These are phyloP conservation scores for Symphodus melops DNA, from an alignment of 2,113 vertebrate genomes.

Conservation along the genomic window DNA sequence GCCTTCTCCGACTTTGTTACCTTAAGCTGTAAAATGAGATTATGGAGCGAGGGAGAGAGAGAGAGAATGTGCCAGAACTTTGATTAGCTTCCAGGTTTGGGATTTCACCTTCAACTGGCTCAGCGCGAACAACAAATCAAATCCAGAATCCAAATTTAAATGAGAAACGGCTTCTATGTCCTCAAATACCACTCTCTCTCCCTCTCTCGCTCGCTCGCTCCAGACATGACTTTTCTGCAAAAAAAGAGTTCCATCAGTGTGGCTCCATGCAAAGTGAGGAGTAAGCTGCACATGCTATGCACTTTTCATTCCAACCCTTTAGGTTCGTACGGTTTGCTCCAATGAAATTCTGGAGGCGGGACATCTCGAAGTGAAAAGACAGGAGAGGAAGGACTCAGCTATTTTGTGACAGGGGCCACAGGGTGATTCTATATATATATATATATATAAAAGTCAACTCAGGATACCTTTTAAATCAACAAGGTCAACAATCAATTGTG, in stretches of 20 bases:
- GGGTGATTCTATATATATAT: too few species aligned
- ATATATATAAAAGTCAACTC: too few species aligned
- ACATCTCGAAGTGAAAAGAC: too few species aligned
- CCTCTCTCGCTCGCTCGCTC: too few species aligned
- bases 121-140: constrained; percentile 11
- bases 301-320: constrained; percentile 16
- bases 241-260: constrained; percentile 1
- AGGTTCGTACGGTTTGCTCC: too few species aligned
- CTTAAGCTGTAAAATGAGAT: constrained; percentile 47
- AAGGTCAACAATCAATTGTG: too few species aligned
- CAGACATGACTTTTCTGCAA: not conserved
- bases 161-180: not conserved
- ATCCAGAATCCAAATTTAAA: constrained; percentile 33
- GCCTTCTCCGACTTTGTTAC: constrained; percentile 43
- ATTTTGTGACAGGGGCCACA: too few species aligned
- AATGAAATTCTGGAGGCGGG: too few species aligned
- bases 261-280: constrained; percentile 20
- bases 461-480: too few species aligned
- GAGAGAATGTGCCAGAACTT: constrained; percentile 19
- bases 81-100: constrained; percentile 49
- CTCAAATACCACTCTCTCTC: not conserved
- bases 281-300: not conserved
- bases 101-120: constrained; percentile 56
- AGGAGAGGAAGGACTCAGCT: too few species aligned
- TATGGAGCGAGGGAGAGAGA: not conserved